These are phyloP conservation scores for Ophion ventricosus DNA, from an alignment of 2,888 invertebrate genomes.

Conservation along the genomic window DNA sequence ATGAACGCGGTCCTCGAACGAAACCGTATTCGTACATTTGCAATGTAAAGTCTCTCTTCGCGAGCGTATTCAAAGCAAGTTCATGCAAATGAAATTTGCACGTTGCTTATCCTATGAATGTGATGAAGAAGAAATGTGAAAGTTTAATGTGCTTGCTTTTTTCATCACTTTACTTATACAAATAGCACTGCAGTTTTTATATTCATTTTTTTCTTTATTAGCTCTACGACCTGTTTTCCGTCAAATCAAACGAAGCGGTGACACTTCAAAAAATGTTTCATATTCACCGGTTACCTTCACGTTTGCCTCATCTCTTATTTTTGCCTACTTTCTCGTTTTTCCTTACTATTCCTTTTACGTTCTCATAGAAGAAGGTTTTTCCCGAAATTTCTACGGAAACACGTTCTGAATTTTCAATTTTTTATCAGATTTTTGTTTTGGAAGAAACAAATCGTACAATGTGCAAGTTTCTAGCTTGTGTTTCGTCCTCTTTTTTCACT, in stretches of 20 bases:
- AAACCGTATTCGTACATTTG: background rate
- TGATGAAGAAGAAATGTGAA: background rate
- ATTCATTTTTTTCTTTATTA: background rate
- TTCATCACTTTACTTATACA: background rate
- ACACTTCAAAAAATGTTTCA: background rate
- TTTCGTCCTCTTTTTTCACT: background rate
- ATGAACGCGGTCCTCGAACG: background rate
- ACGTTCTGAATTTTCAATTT: background rate
- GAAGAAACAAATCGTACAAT: background rate
- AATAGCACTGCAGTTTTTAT: background rate
- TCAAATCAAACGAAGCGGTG: background rate
- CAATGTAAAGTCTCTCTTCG: background rate
- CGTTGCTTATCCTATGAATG: constrained; percentile 9
- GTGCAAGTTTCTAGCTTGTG: background rate
- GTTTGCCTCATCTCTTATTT: background rate
- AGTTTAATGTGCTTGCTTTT: background rate
- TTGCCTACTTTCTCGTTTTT: too few relatives aligned
- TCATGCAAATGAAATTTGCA: constrained; percentile 20
- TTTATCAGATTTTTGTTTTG: background rate
- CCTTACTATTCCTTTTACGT: too few relatives aligned
- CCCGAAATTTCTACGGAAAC: too few relatives aligned
- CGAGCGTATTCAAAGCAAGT: background rate
- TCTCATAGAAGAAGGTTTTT: too few relatives aligned
- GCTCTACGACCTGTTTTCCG: background rate
- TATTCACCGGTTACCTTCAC: background rate